Conservation (phyloP, 2,888 invertebrate genomes). For the Lasiommata megera region DNA sequence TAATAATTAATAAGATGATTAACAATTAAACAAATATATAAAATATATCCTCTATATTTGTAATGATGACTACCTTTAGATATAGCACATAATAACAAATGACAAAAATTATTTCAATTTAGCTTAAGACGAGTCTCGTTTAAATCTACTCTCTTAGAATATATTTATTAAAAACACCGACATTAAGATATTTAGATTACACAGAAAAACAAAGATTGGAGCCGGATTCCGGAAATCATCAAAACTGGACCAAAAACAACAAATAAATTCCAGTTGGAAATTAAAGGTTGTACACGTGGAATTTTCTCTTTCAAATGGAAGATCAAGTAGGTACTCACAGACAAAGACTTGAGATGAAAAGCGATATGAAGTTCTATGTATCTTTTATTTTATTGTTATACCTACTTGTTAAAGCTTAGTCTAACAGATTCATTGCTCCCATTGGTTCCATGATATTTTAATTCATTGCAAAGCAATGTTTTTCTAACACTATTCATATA, state of each 20-base stretch:
- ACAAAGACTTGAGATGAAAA: slow-evolving; percentile 10
- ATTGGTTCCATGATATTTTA: too few species aligned
- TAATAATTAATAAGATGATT: background rate
- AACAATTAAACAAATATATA: background rate
- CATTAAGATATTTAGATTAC: too few species aligned
- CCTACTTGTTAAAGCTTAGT: slow-evolving; percentile 25
- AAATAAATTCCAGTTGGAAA: background rate
- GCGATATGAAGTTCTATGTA: slow-evolving; percentile 17
- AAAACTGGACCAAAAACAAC: background rate
- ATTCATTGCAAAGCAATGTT: too few species aligned
- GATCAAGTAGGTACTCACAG: slow-evolving; percentile 11
- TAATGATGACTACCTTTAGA: too few species aligned
- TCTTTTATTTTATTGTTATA: slow-evolving; percentile 16
- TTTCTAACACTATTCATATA: too few species aligned
- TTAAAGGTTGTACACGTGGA: background rate
- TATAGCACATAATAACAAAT: background rate
- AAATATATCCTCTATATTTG: too few species aligned
- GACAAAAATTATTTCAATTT: too few species aligned
- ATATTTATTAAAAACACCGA: too few species aligned
- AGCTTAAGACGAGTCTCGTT: too few species aligned
- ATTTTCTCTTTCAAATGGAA: slow-evolving; percentile 12
- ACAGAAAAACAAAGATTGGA: too few species aligned
- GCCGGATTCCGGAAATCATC: too few species aligned
- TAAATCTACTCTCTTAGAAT: too few species aligned
- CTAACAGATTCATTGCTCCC: slow-evolving; percentile 24